Evolutionary conservation across 2,888 invertebrate genomes (phyloP), one percentile per base, ranked within the genome.

Genomic region (Branchinecta sandiegonensis): DNA sequence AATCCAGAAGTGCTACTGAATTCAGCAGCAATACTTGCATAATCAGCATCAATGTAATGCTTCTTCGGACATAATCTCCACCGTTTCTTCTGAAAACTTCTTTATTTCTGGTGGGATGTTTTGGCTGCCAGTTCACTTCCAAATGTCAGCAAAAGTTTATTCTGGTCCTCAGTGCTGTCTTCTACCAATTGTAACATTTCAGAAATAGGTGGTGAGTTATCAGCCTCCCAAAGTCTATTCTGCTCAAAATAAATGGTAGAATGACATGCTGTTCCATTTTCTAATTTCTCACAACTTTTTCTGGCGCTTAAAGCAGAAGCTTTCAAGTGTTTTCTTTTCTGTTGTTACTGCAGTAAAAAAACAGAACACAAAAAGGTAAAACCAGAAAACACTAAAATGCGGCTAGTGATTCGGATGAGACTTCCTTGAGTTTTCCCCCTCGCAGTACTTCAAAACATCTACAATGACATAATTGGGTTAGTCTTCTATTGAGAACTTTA

Each of bases 171-270:
- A 56, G 56, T n/a, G 56, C 7, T 9, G 8, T 56, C 56, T 56
- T 56, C 56, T 56, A 56, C 56, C 56, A 56, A 56, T 56, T 56
- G 56, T 56, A 56, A 56, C 56, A 56, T 56, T 56, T 56, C 56
- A 56, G 56, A 56, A 8, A 14, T 9, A 56, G 9, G n/a, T 56
- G 8, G 56, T 8, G 7, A 56, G 56, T 56, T 56, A 56, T 56
- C 56, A 56, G 8, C 9, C 56, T 56, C 56, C 56, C 56, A 56
- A 56, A 56, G 56, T 56, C 56, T 56, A 56, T 56, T 56, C 56
- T 56, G 56, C 56, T 56, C 56, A 8, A 56, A 56, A 56, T 14
- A 9, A 56, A 8, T 56, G 7, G 56, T 56, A 56, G 56, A 8
- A 56, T 56, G 9, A 56, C 56, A 56, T 56, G 56, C 56, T 56